Evolutionary conservation across 2,888 invertebrate genomes (phyloP), one percentile per base, ranked within the genome.

Genomic region (Cryptocephalus primarius): DNA sequence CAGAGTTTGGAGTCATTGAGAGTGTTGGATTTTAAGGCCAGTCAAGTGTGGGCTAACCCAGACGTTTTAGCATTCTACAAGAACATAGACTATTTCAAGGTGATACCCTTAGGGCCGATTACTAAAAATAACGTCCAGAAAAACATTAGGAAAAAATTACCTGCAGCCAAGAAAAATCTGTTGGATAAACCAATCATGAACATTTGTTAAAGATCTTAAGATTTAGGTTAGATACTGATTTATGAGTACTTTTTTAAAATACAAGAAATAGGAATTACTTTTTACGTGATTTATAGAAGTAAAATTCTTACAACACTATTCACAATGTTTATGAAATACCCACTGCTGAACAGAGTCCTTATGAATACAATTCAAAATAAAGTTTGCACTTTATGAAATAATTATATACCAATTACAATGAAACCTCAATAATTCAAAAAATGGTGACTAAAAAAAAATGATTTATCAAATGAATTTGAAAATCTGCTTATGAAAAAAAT

Each of bases 21-120:
- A 51, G 85, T 95, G 33, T 67, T 93, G 45, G 91, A 93, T 69
- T 94, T 95, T 72, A 83, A 85, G 36, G 48, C 82, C 1, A 77
- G 82, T 33, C 89, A 92, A 71, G 90, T 95, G 1, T 88, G 90
- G 82, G 92, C 93, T 8, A 85, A 93, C 72, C 78, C 85, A 0
- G 80, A 78, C 60, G 94, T 93, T 0, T 69, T 93, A 44, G 76
- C 81, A 58, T 94, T 90, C 68, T 93, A 94, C 64, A 82, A 79
- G 58, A 75, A 73, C 54, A 80, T 86, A 42, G 78, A 81, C 55
- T 77, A 79, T 49, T 77, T 78, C 64, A 79, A 78, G 58, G 69
- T 83, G 53, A 73, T 84, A 60, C 79, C 86, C 39, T 64, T 80
- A 50, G 78, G 85, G 42, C 43, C 51, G 9, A 44, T 32, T 2